A percentile compares a stretch with the other conserved stretches of the same genome.
These are phyloP conservation scores for Tapirus indicus DNA, from an alignment of 2,797 vertebrate species.

Conservation along the genomic window DNA sequence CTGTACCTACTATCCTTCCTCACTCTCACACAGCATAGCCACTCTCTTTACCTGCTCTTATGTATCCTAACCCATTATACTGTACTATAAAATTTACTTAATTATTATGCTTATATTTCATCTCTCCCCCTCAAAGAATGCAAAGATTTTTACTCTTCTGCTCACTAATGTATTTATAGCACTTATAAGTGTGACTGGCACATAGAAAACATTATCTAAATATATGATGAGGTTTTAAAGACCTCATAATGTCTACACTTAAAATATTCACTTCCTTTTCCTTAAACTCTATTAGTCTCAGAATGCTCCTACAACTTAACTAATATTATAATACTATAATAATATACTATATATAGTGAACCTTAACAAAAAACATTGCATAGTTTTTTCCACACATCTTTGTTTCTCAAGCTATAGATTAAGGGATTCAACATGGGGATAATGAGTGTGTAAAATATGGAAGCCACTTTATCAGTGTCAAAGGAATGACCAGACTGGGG, in stretches of 20 bases:
- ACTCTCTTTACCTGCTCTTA: background rate
- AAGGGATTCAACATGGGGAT: constrained; percentile 76
- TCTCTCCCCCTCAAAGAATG: background rate
- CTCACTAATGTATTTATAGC: background rate
- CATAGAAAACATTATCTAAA: background rate
- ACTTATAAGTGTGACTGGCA: background rate
- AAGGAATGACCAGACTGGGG: constrained; percentile 60
- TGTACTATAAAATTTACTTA: background rate
- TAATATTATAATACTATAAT: too few relatives aligned
- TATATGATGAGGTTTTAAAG: background rate
- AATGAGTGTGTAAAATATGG: constrained; percentile 70
- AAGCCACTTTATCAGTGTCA: constrained; percentile 70
- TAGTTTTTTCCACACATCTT: constrained; percentile 50
- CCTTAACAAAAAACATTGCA: background rate
- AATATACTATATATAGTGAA: too few relatives aligned
- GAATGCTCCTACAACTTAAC: too few relatives aligned
- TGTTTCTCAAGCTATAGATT: constrained; percentile 75
- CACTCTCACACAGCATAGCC: accelerated
- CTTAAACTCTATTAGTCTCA: too few relatives aligned
- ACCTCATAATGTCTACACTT: too few relatives aligned
- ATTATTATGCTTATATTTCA: background rate
- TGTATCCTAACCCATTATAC: too few relatives aligned
- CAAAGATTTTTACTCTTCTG: background rate
- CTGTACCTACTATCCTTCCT: background rate
- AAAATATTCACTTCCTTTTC: too few relatives aligned